phyloP scores from a whole-genome alignment of 2,113 vertebrate species.

The Ophthalmotilapia sp. region DNA sequence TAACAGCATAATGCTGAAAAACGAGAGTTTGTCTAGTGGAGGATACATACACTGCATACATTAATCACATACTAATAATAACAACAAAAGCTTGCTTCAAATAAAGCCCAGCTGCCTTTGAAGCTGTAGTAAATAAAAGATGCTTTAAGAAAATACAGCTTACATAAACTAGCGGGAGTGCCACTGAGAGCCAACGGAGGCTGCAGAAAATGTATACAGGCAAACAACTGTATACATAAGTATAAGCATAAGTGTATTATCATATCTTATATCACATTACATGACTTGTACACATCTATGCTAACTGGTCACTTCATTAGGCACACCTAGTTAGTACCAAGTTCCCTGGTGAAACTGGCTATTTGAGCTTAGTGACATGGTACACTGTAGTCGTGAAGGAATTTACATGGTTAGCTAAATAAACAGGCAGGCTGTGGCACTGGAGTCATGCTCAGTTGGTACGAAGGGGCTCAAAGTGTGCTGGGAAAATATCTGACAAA shows the following conservation, averaged over 20 bases:
- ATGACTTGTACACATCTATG: neutral
- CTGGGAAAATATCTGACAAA: neutral
- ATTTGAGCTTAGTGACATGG: neutral
- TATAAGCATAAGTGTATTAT: neutral
- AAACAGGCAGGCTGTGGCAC: neutral
- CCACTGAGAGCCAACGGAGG: accelerated
- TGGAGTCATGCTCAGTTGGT: neutral
- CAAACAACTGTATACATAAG: neutral
- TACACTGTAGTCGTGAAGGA: neutral
- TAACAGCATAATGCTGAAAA: neutral
- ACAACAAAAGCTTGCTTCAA: neutral
- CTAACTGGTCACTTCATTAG: neutral
- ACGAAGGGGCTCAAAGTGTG: accelerated
- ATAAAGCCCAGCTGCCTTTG: neutral
- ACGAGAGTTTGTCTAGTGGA: neutral
- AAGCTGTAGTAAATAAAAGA: neutral
- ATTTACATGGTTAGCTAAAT: neutral
- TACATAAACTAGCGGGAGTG: neutral
- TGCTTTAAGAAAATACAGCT: neutral
- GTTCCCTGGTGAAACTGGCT: neutral
- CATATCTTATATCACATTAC: neutral
- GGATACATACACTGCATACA: neutral
- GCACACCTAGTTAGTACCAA: neutral
- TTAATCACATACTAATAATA: neutral
- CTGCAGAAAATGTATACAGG: neutral